These are phyloP conservation scores for Chrysina gloriosa DNA, from an alignment of 2,888 invertebrate species.

Conservation along the genomic window DNA sequence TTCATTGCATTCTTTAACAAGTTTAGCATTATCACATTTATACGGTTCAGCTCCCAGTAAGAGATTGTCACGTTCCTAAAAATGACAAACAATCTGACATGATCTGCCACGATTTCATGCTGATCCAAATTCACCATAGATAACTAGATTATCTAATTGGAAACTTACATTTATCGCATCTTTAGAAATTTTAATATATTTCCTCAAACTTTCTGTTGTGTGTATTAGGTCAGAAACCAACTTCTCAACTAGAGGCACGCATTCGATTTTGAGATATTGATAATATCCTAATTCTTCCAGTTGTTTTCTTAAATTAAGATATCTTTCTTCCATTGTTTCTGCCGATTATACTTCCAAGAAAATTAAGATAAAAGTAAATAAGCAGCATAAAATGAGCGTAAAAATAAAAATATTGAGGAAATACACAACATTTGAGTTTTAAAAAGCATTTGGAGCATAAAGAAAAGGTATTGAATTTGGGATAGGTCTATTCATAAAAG, in stretches of 20 bases:
- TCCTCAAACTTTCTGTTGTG: slow-evolving; percentile 88
- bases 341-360: neutral
- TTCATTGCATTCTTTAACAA: slow-evolving; percentile 81
- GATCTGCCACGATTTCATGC: neutral
- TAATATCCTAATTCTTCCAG: slow-evolving; percentile 87
- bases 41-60: slow-evolving; percentile 81
- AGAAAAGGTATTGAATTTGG: too few species aligned
- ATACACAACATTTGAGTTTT: too few species aligned
- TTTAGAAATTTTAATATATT: slow-evolving; percentile 82
- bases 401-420: too few species aligned
- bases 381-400: neutral
- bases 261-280: slow-evolving; percentile 79
- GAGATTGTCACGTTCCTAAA: slow-evolving; percentile 77
- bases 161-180: slow-evolving; percentile 72
- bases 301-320: slow-evolving; percentile 69
- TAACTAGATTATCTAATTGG: slow-evolving; percentile 9
- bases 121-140: slow-evolving; percentile 14
- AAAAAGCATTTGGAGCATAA: too few species aligned
- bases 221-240: slow-evolving; percentile 85
- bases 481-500: too few species aligned
- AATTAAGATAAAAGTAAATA: slow-evolving; percentile 33
- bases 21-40: slow-evolving; percentile 82
- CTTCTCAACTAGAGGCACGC: slow-evolving; percentile 83
- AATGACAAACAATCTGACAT: slow-evolving; percentile 40
- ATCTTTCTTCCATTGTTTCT: slow-evolving; percentile 58